Conservation (phyloP, 2,888 invertebrate species). For the Dryococelus australis region DNA sequence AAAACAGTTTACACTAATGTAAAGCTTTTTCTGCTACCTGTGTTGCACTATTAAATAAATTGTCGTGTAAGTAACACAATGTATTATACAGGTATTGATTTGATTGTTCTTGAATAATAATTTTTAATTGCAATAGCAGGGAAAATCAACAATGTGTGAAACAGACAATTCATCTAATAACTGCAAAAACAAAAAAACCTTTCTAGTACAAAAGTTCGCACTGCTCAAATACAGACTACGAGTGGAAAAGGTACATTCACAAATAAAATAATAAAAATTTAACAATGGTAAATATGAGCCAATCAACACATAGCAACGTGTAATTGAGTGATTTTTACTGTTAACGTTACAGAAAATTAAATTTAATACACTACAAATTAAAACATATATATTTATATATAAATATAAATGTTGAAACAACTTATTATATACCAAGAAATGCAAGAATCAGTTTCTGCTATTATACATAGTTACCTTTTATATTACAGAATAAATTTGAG, state of each 20-base stretch:
- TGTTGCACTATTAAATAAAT: neutral
- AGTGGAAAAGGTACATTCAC: neutral
- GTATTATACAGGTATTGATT: neutral
- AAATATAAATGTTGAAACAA: neutral
- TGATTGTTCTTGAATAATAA: neutral
- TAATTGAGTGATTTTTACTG: neutral
- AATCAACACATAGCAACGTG: conserved; percentile 2
- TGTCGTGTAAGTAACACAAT: neutral
- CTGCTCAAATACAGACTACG: neutral
- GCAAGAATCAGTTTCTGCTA: neutral
- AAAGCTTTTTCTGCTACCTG: neutral
- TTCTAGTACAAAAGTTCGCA: neutral
- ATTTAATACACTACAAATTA: neutral
- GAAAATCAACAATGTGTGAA: neutral
- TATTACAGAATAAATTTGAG: conserved; percentile 16
- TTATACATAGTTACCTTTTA: neutral
- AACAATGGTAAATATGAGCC: neutral
- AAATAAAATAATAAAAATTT: neutral
- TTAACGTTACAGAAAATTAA: neutral
- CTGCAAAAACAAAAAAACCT: neutral
- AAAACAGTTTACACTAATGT: neutral
- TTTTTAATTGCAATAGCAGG: neutral
- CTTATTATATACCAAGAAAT: neutral
- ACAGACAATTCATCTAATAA: neutral
- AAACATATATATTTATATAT: neutral